These are phyloP conservation scores for Potamarius usumacintae DNA, from an alignment of 2,113 vertebrate genomes.

Conservation along the genomic window DNA sequence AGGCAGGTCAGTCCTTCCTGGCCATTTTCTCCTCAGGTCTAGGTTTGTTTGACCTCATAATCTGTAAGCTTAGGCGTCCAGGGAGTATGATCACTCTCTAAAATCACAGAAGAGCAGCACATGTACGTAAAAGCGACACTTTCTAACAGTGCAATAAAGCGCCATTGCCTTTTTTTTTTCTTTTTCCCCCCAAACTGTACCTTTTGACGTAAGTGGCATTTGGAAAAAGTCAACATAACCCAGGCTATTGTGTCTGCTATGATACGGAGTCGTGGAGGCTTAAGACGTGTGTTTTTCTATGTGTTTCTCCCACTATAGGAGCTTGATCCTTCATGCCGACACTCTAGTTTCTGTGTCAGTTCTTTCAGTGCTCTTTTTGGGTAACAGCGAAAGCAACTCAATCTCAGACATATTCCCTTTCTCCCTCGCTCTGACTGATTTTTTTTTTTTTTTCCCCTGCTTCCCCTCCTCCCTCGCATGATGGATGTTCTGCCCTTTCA, in stretches of 20 bases:
- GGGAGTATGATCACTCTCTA: conserved; percentile 23
- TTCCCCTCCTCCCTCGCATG: conserved; percentile 24
- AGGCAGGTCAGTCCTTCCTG: neutral
- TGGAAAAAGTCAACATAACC: conserved; percentile 49
- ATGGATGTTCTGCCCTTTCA: conserved; percentile 56
- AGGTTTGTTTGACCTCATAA: conserved; percentile 31
- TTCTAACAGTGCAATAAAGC: conserved; percentile 35
- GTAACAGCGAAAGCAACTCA: conserved; percentile 43
- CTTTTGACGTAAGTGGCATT: conserved; percentile 43
- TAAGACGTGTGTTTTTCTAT: conserved; percentile 29
- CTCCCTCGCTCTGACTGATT: conserved; percentile 20
- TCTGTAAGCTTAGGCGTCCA: conserved; percentile 8
- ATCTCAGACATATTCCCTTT: conserved; percentile 45
- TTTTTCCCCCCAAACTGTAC: conserved; percentile 19
- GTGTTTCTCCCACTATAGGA: conserved; percentile 66
- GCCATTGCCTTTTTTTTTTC: conserved; percentile 4
- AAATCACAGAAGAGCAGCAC: conserved; percentile 41
- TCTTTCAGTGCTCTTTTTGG: conserved; percentile 40
- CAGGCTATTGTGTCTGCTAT: conserved; percentile 38
- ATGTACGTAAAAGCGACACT: conserved; percentile 38
- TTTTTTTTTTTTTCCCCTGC: conserved; percentile 4
- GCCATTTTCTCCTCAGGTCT: conserved; percentile 31
- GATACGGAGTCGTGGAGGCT: conserved; percentile 16
- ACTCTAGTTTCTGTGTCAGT: conserved; percentile 61
- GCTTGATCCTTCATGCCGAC: conserved; percentile 76